phyloP scores from a whole-genome alignment of 2,888 invertebrate species.

The Megamerina dolium region DNA sequence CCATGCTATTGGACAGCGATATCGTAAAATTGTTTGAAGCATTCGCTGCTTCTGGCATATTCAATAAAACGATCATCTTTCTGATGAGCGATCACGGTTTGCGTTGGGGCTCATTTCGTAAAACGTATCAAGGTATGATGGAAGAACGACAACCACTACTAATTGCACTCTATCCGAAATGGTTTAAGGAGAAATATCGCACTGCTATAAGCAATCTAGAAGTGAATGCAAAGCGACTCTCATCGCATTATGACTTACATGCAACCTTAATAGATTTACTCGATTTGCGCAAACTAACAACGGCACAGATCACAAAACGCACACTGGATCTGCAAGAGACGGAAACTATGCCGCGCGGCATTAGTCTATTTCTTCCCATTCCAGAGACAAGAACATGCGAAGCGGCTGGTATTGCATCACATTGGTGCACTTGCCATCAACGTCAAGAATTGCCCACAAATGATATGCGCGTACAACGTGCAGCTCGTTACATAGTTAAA shows the following conservation, averaged over 20 bases:
- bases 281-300: constrained; percentile 50
- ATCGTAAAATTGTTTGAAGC: constrained; percentile 26
- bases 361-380: constrained; percentile 72
- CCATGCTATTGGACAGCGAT: constrained; percentile 63
- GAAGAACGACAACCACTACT: constrained; percentile 85
- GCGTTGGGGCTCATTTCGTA: constrained; percentile 75
- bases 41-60: constrained; percentile 27
- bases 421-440: constrained; percentile 85
- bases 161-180: constrained; percentile 64
- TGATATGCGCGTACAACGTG: constrained; percentile 53
- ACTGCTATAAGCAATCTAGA: constrained; percentile 60
- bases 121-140: constrained; percentile 76
- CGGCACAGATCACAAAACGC: constrained; percentile 45
- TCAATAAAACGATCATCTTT: constrained; percentile 64
- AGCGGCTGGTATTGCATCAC: constrained; percentile 69
- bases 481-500: constrained; percentile 57
- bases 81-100: constrained; percentile 87
- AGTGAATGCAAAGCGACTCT: constrained; percentile 63
- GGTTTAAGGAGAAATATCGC: constrained; percentile 61
- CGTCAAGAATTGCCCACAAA: constrained; percentile 55
- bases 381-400: constrained; percentile 68
- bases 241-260: constrained; percentile 79
- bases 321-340: constrained; percentile 41
- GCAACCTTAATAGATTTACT: constrained; percentile 69
- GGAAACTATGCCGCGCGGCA: constrained; percentile 54